Conservation (phyloP, 2,888 invertebrate genomes). For the Diarsia rubi region DNA sequence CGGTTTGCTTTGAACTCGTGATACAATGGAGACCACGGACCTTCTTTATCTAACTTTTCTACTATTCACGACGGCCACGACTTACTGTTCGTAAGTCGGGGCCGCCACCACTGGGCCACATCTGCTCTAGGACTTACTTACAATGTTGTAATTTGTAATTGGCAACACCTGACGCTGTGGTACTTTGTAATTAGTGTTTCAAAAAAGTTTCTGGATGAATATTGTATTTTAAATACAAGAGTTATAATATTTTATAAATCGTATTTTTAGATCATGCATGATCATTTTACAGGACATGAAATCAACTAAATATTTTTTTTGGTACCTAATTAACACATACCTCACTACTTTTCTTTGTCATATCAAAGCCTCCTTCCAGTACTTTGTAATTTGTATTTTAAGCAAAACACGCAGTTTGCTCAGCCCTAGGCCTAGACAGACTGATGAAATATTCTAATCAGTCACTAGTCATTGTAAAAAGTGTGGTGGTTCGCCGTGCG, state of each 20-base stretch:
- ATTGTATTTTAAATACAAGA: neutral
- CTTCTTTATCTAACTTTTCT: too few species aligned
- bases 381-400: neutral
- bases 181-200: neutral
- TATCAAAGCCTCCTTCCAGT: too few species aligned
- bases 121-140: too few species aligned
- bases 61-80: too few species aligned
- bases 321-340: too few species aligned
- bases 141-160: neutral
- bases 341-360: too few species aligned
- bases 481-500: constrained; percentile 78
- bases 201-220: neutral
- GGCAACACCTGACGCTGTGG: neutral
- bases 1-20: too few species aligned
- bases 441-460: constrained; percentile 90
- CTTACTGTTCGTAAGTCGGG: too few species aligned
- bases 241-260: neutral
- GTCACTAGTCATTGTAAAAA: constrained; percentile 87
- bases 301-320: neutral
- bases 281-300: neutral
- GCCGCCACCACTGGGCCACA: too few species aligned
- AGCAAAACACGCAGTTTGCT: neutral
- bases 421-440: constrained; percentile 69
- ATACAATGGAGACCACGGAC: too few species aligned
- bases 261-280: neutral